Evolutionary conservation across 1,140 invertebrate species (phyloP), one percentile per base, ranked within the genome.

Genomic region (Drosophila equinoxialis): DNA sequence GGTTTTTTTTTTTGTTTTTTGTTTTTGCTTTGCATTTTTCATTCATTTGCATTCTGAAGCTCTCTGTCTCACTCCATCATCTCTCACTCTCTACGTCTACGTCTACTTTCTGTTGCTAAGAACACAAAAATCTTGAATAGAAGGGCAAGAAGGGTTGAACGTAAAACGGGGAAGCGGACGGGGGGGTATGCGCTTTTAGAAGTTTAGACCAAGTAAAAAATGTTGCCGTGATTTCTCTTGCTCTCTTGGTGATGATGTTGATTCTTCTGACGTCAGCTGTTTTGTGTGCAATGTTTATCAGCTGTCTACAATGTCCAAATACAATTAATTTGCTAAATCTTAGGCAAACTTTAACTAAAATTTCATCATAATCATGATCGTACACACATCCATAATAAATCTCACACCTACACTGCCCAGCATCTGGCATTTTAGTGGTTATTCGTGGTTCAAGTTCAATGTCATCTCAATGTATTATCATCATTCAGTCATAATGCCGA

Each of bases 371-470:
- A 68, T 41, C 23, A 37, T 37, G 11, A 26, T 42, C 26, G 17
- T 42, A 5, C 11, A 23, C 33, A 42, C 23, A 20, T 51, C 8
- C 23, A 23, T 51, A 51, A 51, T 51, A 51, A 23, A 51, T 51
- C 17, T 51, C 45, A 51, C 45, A 51, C 45, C 13, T 37, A 59
- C 57, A 37, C 33, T 17, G 14, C 30, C 35, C 30, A 55, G 51
- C 51, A 37, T 37, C 30, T 59, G 57, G 26, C 23, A 14, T 30
- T 57, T 57, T 23, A 8, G 35, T 51, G 54, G 54, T 14, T 37
- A 20, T 14, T 60, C 67, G 65, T 69, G 60, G 69, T 87, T 86
- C 82, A 86, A 86, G 82, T 86, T 86, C 82, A 86, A 86, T 86
- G 82, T 86, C 83, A 86, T 68, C 72, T 64, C 55, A 84, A 77